phyloP scores from a whole-genome alignment of 2,113 vertebrate species.

The Neotragus pygmaeus region DNA sequence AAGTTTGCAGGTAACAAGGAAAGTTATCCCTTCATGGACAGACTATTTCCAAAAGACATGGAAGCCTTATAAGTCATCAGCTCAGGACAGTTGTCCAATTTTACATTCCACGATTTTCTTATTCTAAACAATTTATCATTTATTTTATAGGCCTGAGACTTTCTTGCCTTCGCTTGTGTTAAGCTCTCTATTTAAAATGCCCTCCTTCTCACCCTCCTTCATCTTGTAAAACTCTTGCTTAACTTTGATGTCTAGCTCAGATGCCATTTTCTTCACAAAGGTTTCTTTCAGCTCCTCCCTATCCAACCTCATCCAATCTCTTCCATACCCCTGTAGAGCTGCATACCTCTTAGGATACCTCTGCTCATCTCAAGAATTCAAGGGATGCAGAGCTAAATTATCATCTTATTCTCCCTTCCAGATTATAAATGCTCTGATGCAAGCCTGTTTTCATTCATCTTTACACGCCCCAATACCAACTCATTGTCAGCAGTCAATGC shows the following conservation, averaged over 20 bases:
- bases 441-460: not conserved
- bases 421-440: not conserved
- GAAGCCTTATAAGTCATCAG: not conserved
- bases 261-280: not conserved
- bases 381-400: not conserved
- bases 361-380: not conserved
- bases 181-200: not conserved
- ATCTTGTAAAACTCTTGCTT: not conserved
- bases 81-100: not conserved
- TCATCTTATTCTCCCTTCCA: not conserved
- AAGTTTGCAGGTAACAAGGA: not conserved
- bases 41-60: not conserved
- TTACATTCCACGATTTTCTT: not conserved
- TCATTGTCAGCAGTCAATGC: not conserved
- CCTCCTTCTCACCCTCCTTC: not conserved
- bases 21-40: not conserved
- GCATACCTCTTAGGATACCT: not conserved
- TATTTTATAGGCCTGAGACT: not conserved
- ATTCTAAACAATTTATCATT: not conserved
- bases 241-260: not conserved
- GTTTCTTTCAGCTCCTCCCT: not conserved
- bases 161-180: not conserved
- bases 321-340: accelerated
- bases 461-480: not conserved
- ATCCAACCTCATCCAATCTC: not conserved